A percentile compares a stretch with the other conserved stretches of the same genome.
phyloP scores from a whole-genome alignment of 2,888 invertebrate species.

The Euproctis similis region DNA sequence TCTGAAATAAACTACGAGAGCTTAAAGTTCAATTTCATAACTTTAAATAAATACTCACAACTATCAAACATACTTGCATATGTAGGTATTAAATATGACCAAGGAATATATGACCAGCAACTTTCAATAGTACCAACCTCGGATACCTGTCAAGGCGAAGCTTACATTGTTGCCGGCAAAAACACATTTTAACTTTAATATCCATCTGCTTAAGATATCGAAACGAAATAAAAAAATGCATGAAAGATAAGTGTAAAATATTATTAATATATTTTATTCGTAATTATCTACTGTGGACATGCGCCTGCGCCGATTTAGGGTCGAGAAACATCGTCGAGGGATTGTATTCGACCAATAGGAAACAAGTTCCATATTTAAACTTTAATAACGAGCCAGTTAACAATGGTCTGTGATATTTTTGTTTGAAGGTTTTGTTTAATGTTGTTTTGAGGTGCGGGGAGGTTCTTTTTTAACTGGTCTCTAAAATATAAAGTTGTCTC shows the following conservation, averaged over 20 bases:
- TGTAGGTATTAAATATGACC: no score
- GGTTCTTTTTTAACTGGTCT: constrained; percentile 37
- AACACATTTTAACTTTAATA: constrained; percentile 32
- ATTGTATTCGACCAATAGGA: constrained; percentile 40
- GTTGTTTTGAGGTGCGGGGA: constrained; percentile 19
- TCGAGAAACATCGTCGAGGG: constrained; percentile 25
- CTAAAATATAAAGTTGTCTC: constrained; percentile 66
- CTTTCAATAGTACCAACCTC: no score
- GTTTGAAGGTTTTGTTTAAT: constrained; percentile 12
- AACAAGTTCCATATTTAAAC: constrained; percentile 46
- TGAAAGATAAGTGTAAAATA: constrained; percentile 46
- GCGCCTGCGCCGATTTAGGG: constrained; percentile 35
- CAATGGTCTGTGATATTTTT: constrained; percentile 32
- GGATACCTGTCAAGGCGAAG: no score
- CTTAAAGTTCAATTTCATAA: no score
- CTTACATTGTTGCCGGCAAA: no score
- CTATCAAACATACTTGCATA: no score
- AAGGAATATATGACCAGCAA: no score
- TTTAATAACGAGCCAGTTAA: constrained; percentile 34
- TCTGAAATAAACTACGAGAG: no score
- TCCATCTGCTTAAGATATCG: constrained; percentile 54
- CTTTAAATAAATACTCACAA: no score
- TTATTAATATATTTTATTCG: constrained; percentile 48
- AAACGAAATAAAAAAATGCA: constrained; percentile 35
- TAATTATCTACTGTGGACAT: constrained; percentile 30